phyloP scores from a whole-genome alignment of 37 sponge, comb jelly and placozoan species.

The Mnemiopsis leidyi region DNA sequence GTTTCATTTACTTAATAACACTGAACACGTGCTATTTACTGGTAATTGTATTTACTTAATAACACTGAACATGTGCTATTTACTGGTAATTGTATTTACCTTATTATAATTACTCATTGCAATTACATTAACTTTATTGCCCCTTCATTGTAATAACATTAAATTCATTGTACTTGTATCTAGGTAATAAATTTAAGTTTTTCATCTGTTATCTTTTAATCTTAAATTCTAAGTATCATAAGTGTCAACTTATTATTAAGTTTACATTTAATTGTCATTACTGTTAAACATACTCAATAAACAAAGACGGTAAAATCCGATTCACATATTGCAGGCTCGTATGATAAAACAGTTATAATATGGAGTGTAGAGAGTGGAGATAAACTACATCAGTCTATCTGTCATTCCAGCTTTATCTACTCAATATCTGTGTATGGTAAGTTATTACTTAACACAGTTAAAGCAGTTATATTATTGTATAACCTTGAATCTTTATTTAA shows the following conservation, averaged over 20 bases:
- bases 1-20: neutral
- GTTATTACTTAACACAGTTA: no score
- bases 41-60: neutral
- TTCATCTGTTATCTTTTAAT: neutral
- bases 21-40: neutral
- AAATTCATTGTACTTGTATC: neutral
- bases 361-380: constrained; percentile 18
- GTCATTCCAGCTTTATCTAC: constrained; percentile 32
- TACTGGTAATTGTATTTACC: neutral
- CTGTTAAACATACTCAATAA: no score
- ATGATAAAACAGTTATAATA: neutral
- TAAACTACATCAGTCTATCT: constrained; percentile 5
- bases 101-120: neutral
- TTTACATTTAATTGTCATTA: neutral
- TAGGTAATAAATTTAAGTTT: no score
- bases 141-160: no score
- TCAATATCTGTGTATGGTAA: neutral
- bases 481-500: no score
- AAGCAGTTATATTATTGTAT: no score
- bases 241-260: neutral
- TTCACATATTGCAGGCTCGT: constrained; percentile 18
- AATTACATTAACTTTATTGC: no score
- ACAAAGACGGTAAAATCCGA: no score
- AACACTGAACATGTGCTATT: neutral
- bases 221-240: no score